Conservation (phyloP, 2,888 invertebrate genomes). For the Nysson spinosus region DNA sequence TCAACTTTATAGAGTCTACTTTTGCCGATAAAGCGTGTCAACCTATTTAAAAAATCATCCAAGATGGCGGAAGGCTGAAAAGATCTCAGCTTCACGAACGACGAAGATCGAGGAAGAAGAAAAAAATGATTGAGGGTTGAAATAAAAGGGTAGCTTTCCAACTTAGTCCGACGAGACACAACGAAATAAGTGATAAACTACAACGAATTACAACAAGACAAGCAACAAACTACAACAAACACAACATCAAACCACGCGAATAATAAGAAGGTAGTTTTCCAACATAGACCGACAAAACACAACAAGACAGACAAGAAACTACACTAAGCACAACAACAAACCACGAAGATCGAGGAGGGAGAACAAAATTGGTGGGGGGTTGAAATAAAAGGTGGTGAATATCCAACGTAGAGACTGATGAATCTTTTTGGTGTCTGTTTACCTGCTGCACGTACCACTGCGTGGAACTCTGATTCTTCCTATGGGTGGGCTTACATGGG, state of each 20-base stretch:
- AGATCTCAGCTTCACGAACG: neutral
- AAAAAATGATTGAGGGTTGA: neutral
- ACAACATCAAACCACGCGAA: neutral
- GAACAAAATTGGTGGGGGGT: too few relatives aligned
- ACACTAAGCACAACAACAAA: neutral
- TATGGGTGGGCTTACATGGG: conserved; percentile 72
- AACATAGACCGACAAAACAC: too few relatives aligned
- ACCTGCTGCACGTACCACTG: conserved; percentile 78
- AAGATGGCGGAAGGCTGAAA: neutral
- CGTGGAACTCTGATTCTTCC: conserved; percentile 73
- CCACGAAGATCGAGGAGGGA: neutral
- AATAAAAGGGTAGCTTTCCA: too few relatives aligned
- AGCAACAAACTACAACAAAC: neutral
- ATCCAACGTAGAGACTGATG: too few relatives aligned
- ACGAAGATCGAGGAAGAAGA: neutral
- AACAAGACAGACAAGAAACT: neutral
- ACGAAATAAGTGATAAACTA: too few relatives aligned
- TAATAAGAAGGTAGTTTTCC: neutral
- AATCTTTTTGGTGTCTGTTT: conserved; percentile 57
- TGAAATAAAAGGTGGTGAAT: too few relatives aligned
- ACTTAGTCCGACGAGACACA: too few relatives aligned
- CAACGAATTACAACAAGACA: too few relatives aligned
- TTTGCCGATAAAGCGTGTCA: neutral
- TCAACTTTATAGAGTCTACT: conserved; percentile 1
- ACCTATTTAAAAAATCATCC: too few relatives aligned